A percentile compares a stretch with the other conserved stretches of the same genome.
phyloP scores from a whole-genome alignment of 2,797 vertebrate species.

The Sciurus vulgaris region DNA sequence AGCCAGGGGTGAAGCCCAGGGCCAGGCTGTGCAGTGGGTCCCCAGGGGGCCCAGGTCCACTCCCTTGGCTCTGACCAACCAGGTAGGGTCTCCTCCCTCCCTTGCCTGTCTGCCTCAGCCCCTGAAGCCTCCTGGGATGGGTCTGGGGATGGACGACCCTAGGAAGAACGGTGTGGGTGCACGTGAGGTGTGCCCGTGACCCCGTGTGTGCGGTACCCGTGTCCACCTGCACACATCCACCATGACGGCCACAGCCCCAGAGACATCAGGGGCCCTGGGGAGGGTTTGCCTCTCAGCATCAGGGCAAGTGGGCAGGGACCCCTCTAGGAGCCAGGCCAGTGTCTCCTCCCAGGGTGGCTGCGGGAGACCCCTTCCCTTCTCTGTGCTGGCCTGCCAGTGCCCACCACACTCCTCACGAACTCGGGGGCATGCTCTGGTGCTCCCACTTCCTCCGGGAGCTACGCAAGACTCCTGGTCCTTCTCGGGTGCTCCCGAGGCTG shows the following conservation, averaged over 20 bases:
- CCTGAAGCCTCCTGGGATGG: background rate
- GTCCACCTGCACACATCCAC: fast-evolving
- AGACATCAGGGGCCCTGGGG: fast-evolving
- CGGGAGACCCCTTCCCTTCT: background rate
- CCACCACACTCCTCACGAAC: background rate
- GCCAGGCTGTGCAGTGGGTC: background rate
- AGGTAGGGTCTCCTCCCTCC: background rate
- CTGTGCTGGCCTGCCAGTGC: background rate
- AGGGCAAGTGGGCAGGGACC: background rate
- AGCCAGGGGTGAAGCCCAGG: background rate
- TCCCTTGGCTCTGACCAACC: background rate
- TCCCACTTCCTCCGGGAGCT: background rate
- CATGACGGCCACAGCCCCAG: background rate
- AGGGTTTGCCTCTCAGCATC: background rate
- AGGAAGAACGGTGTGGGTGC: background rate
- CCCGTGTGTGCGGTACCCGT: fast-evolving
- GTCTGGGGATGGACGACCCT: background rate
- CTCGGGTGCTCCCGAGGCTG: background rate
- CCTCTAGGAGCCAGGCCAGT: background rate
- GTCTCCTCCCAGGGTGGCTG: background rate
- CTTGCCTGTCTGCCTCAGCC: background rate
- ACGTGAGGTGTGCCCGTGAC: fast-evolving
- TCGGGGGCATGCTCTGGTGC: fast-evolving
- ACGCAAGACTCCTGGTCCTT: background rate
- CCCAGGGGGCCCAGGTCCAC: background rate